Evolutionary conservation across 1,140 invertebrate genomes (phyloP).

Genomic region (Trichomalopsis sarcophagae): DNA sequence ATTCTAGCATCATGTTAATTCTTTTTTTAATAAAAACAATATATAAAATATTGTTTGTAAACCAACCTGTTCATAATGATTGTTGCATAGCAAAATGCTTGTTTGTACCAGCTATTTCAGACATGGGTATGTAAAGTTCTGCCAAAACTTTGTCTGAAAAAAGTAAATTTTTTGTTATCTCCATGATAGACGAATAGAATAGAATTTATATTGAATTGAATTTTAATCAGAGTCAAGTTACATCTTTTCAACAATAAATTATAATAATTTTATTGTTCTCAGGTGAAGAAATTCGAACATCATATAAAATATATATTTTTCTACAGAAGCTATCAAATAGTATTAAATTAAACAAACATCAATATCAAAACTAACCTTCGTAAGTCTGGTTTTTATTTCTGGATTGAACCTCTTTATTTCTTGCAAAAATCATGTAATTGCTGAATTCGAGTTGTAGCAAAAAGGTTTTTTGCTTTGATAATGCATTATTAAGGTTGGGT

Average conservation of each 20-base stretch:
- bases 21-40: neutral
- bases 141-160: neutral
- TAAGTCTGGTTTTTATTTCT: neutral
- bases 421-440: too few species aligned
- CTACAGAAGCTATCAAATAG: neutral
- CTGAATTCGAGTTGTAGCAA: neutral
- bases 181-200: neutral
- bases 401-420: too few species aligned
- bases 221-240: slow-evolving; percentile 27
- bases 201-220: neutral
- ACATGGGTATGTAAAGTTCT: too few species aligned
- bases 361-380: neutral
- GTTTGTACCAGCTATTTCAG: neutral
- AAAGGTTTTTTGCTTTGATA: neutral
- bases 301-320: slow-evolving; percentile 30
- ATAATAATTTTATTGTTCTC: slow-evolving; percentile 25
- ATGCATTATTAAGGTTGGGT: neutral
- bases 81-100: neutral
- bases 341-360: neutral
- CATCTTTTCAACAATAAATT: slow-evolving; percentile 41
- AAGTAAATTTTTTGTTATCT: neutral
- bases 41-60: neutral
- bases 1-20: slow-evolving; percentile 5
- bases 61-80: neutral
- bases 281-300: slow-evolving; percentile 49